Conservation (phyloP, 1,140 invertebrate species). For the Macrobrachium nipponense region DNA sequence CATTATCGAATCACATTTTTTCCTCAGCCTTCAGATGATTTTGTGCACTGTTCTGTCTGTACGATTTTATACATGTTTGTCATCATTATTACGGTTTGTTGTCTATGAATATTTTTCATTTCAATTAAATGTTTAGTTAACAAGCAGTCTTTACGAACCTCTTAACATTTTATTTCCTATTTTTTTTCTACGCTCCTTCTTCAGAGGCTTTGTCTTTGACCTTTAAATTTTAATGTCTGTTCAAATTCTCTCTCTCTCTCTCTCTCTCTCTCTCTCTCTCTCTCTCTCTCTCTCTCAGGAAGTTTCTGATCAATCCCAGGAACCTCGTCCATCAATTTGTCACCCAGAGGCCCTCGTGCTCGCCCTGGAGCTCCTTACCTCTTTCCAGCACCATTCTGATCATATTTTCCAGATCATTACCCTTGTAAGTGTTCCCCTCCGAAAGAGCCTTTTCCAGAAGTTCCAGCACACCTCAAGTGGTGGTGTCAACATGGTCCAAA, state of each 20-base stretch:
- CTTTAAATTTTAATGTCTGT: neutral
- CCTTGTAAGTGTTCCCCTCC: slow-evolving; percentile 47
- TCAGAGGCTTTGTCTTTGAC: neutral
- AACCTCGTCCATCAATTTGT: slow-evolving; percentile 53
- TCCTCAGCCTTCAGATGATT: neutral
- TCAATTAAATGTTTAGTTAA: too few species aligned
- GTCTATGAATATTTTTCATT: neutral
- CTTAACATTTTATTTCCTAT: too few species aligned
- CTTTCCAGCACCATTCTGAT: slow-evolving; percentile 50
- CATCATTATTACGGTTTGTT: neutral
- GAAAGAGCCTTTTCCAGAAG: neutral
- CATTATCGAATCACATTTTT: too few species aligned
- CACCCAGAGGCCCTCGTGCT: slow-evolving; percentile 8
- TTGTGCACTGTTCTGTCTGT: neutral
- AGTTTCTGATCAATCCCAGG: slow-evolving; percentile 33
- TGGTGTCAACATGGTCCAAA: slow-evolving; percentile 36
- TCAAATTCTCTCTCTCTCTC: neutral
- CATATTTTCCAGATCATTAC: slow-evolving; percentile 57
- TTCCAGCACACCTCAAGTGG: neutral
- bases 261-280: too few species aligned
- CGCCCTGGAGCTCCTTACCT: slow-evolving; percentile 10
- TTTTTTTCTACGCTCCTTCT: neutral
- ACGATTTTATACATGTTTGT: neutral
- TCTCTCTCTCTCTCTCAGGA: neutral
- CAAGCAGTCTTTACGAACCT: too few species aligned